Base-by-base conservation (phyloP, 2,797 vertebrate species). In the Antrozous pallidus region DNA sequence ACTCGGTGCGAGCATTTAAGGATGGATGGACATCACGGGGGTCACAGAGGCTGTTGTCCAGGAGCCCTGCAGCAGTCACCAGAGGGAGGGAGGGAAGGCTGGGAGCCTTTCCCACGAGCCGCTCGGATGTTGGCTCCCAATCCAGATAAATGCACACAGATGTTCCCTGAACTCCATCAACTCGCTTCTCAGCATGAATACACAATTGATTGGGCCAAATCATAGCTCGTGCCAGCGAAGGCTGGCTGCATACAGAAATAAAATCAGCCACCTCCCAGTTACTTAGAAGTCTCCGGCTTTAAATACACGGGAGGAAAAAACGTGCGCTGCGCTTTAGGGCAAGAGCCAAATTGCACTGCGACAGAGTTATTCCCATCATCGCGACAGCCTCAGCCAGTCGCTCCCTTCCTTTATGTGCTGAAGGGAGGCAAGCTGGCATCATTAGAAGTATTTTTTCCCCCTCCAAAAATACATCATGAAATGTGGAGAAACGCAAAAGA, bases 131-230 rank as follows among this genome's bases (percentile, higher is more conserved):
- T 89, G 89, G 83, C 73, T 88, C 80, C 94, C 92, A 65, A 69
- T 40, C 33, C 85, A 95, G 93, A 96, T 93, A 78, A 96, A 97
- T 14, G 83, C 93, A 33, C 88, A 69, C 95, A 97, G 95, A 96
- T 97, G 95, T 96, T 90, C 80, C 92, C 75, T 96, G 92, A 97
- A 95, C 91, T 95, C 17, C 74, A 96, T 96, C 97, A 88, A 93
- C 89, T 96, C 36, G 20, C 84, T 95, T 93, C 92, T 96, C 95
- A 51, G 90, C 87, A 90, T 96, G 92, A 95, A 96, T 96, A 81
- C 92, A 91, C 93, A 97, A 96, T 79, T 97, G 97, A 97, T 97
- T 92, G 93, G 93, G 83, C 96, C 93, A 97, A 96, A 97, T 92
- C 74, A 96, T 81, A 96, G 83, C 56, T 81, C 36, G 28, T 94